Evolutionary conservation across 2,888 invertebrate genomes (phyloP), one percentile per base, ranked within the genome.

Genomic region (Lumbricus terrestris): DNA sequence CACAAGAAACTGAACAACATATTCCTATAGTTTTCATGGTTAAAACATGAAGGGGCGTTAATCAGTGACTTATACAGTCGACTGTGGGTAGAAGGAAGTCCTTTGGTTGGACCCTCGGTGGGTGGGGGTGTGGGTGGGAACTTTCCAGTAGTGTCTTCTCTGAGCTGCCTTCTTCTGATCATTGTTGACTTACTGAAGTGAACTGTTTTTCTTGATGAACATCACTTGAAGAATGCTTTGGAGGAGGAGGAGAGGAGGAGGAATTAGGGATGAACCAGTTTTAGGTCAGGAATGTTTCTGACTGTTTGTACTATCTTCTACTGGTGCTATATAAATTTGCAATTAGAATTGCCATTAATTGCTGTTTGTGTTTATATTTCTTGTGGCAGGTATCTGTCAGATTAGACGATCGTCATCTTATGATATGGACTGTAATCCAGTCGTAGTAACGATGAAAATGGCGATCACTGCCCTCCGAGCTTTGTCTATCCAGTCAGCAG

Each of bases 401-500:
- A n/a, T 8, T 11, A 11, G 69, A 69, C n/a, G n/a, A n/a, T n/a
- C n/a, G n/a, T n/a, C n/a, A n/a, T 11, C 13, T 5, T 69, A 8
- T n/a, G 88, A 88, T 11, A 35, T 34, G 20, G 42, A 42, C 88
- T 88, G 33, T n/a, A 20, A 34, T 3, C 88, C 88, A 13, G 88
- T 42, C 38, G 6, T 33, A n/a, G 18, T 88, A 29, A 88, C 88
- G 38, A 42, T 88, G 42, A 88, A 88, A 29, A 88, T 88, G 88
- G 88, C 88, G 88, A 88, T 47, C 6, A 8, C n/a, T 34, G 88
- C 88, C 8, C 3, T 40, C 15, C 88, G 88, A n/a, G 88, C 88
- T 40, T 18, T 88, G 40, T 37, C 20, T 20, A 29, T 88, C 33
- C 29, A 40, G 6, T 47, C 88, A 18, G 88, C n/a, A 0, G 47